A percentile compares a stretch with the other conserved stretches of the same genome.
Conservation (phyloP, 2,888 invertebrate species). For the Phyllotreta striolata region DNA sequence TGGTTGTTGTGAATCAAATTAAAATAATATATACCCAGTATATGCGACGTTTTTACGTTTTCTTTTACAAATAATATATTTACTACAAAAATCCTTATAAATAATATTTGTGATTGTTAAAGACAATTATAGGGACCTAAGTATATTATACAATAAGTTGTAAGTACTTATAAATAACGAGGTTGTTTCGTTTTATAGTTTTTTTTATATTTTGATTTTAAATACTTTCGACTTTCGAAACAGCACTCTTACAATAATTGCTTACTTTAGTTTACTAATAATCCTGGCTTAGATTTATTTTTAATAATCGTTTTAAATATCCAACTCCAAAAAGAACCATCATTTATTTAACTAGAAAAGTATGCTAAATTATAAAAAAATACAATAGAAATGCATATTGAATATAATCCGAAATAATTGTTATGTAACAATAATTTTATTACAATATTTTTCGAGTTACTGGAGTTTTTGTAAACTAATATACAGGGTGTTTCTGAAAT, state of each 20-base stretch:
- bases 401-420: no score
- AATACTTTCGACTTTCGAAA: constrained; percentile 6
- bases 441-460: no score
- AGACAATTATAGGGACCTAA: constrained; percentile 56
- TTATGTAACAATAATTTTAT: no score
- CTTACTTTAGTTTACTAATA: constrained; percentile 2
- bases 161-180: constrained; percentile 12
- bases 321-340: no score
- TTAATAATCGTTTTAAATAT: background rate
- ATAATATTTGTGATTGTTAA: constrained; percentile 51
- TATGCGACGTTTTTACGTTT: background rate
- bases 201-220: constrained; percentile 1
- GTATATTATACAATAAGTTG: constrained; percentile 34
- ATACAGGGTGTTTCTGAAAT: no score
- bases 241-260: constrained; percentile 3
- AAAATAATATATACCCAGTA: background rate
- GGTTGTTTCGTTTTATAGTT: constrained; percentile 2
- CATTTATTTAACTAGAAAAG: no score
- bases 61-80: constrained; percentile 8
- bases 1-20: no score
- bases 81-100: constrained; percentile 18
- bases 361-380: no score
- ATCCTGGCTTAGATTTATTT: constrained; percentile 2
- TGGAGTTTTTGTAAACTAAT: no score
- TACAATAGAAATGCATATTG: no score